Base-by-base conservation (phyloP, 2,113 vertebrate species). In the Chamaetylas fuelleborni region DNA sequence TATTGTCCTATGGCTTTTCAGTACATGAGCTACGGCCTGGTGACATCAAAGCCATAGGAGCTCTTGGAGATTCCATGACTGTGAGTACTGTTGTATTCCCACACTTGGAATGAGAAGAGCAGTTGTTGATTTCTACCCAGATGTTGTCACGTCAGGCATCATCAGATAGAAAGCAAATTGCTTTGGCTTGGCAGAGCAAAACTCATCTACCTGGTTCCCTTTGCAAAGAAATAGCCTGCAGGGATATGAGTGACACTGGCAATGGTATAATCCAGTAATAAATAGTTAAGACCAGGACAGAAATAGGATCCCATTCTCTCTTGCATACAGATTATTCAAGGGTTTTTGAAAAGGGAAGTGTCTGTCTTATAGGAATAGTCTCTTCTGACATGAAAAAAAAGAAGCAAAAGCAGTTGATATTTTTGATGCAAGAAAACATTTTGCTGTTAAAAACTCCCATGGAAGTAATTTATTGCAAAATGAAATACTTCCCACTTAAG, bases 41-140 rank as follows among this genome's bases (percentile, higher is more conserved):
- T 72, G 99, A 99, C 86, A 98, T 99, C 95, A 98, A 98, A 90
- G 98, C 98, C 18, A 90, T 99, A 45, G 99, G 97, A 4, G 98
- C 99, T 22, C 47, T 99, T 38, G 99, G 99, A 89, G 99, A 99
- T 93, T 99, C 99, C 6, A 6, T 99, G 65, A 99, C 99, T 20
- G 99, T 99, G 95, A 97, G 98, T 98, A 64, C 29, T 43, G 36
- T 26, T 53, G 31, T 31, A 24, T 92, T 80, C 7, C 45, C 48
- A 36, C 0, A 0, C 53, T 70, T 40, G 50, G 31, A 53, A 58
- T 34, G 31, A 81, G 45, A 82, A 66, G n/a, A 86, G 18, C 29
- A 53, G 16, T 36, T 51, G 45, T 28, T 0, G 0, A 17, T 72
- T 62, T 76, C 70, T n/a, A 29, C 66, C 29, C 82, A 34, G 48